phyloP scores from a whole-genome alignment of 2,888 invertebrate species.

The Campaea margaritaria region DNA sequence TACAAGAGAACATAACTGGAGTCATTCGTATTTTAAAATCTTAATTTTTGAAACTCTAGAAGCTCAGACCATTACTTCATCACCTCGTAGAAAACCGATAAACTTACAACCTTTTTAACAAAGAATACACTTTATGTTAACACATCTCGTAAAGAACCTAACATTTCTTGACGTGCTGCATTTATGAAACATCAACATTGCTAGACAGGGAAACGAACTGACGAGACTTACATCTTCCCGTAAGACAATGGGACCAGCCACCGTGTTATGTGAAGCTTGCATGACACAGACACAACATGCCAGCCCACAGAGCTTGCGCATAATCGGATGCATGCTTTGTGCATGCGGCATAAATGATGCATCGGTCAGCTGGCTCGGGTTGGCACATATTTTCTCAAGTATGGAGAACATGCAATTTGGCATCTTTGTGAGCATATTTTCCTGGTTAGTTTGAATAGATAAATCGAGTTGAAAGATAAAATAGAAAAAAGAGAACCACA shows the following conservation, averaged over 20 bases:
- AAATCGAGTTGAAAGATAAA: background rate
- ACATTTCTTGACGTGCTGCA: no score
- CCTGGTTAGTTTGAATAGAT: background rate
- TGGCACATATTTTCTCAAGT: background rate
- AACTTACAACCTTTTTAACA: no score
- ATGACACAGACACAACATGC: conserved; percentile 8
- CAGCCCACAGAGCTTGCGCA: conserved; percentile 8
- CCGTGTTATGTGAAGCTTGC: conserved; percentile 7
- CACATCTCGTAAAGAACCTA: no score
- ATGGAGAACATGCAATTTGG: conserved; percentile 4
- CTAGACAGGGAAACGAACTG: background rate
- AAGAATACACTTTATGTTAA: no score
- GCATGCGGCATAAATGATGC: conserved; percentile 12
- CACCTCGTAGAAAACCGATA: no score
- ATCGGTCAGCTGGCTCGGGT: conserved; percentile 13
- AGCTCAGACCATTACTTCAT: no score
- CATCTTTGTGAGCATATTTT: background rate
- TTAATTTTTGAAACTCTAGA: no score
- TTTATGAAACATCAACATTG: no score
- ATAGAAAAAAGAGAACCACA: no score
- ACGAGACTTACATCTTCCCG: background rate
- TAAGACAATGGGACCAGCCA: background rate
- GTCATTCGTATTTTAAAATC: no score
- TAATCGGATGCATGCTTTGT: conserved; percentile 9
- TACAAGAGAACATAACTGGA: no score